A percentile compares a stretch with the other conserved stretches of the same genome.
phyloP scores from a whole-genome alignment of 1,140 invertebrate genomes.

The Archegozetes longisetosus region DNA sequence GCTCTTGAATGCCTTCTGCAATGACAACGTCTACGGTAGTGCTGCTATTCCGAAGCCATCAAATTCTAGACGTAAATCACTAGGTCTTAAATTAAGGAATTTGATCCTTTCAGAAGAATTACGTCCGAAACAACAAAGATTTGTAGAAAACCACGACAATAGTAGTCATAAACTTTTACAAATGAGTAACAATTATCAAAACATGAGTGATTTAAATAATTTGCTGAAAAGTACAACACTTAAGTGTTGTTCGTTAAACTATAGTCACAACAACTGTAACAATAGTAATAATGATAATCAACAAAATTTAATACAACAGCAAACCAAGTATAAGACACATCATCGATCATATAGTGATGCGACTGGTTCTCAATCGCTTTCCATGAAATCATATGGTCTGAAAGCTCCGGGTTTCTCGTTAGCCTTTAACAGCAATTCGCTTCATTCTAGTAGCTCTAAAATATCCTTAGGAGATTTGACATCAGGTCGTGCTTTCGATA shows the following conservation, averaged over 20 bases:
- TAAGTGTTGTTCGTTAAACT: background rate
- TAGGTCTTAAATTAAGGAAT: slow-evolving; percentile 68
- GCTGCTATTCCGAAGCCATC: slow-evolving; percentile 30
- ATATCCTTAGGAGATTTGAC: slow-evolving; percentile 64
- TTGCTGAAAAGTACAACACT: background rate
- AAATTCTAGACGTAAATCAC: slow-evolving; percentile 55
- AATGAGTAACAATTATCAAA: background rate
- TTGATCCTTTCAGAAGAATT: slow-evolving; percentile 74
- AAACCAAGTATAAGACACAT: slow-evolving; percentile 42
- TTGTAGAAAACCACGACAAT: background rate
- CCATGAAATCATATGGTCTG: background rate
- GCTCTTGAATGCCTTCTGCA: slow-evolving; percentile 83
- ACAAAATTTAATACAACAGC: background rate
- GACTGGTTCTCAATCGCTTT: slow-evolving; percentile 36
- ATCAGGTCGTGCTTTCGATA: slow-evolving; percentile 87
- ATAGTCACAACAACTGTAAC: background rate
- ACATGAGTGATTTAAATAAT: background rate
- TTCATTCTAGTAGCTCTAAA: background rate
- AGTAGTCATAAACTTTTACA: too few relatives aligned
- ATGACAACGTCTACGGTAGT: slow-evolving; percentile 38
- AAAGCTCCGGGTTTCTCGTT: background rate
- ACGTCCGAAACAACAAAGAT: background rate
- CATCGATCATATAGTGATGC: slow-evolving; percentile 82
- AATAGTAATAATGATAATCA: background rate
- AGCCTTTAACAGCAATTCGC: too few relatives aligned